Evolutionary conservation across 92 coral and sea anemone species (phyloP).

Genomic region (Epizoanthus rinbou): DNA sequence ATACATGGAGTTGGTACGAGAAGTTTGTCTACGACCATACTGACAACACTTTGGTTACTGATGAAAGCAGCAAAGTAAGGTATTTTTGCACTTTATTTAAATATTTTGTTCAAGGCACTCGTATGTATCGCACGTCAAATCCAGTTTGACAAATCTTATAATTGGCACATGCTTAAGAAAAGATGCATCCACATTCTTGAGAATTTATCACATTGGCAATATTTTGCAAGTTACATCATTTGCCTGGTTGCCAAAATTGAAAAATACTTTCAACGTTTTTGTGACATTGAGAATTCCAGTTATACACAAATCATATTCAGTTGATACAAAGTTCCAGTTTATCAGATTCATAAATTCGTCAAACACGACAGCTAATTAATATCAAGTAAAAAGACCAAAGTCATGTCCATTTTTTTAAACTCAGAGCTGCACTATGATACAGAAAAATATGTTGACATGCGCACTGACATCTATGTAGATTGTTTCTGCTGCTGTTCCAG

Average conservation of each 20-base stretch:
- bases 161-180: not conserved
- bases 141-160: constrained; percentile 27
- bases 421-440: not conserved
- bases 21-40: not conserved
- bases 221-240: not conserved
- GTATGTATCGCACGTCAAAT: constrained; percentile 8
- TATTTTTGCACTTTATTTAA: constrained; percentile 19
- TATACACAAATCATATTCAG: not conserved
- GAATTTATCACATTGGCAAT: not conserved
- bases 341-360: not conserved
- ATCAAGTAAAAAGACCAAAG: constrained; percentile 15
- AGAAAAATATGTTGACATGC: not conserved
- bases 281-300: not conserved
- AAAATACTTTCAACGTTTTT: not conserved
- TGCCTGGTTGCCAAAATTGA: not conserved
- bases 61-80: not conserved
- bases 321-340: not conserved
- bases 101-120: constrained; percentile 28
- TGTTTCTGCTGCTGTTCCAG: constrained; percentile 38
- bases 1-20: too few species aligned
- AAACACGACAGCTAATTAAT: not conserved
- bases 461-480: constrained; percentile 6
- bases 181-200: not conserved
- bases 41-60: not conserved
- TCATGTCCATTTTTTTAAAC: constrained; percentile 21